phyloP scores from a whole-genome alignment of 2,113 vertebrate species.

The Marmota flaviventris region DNA sequence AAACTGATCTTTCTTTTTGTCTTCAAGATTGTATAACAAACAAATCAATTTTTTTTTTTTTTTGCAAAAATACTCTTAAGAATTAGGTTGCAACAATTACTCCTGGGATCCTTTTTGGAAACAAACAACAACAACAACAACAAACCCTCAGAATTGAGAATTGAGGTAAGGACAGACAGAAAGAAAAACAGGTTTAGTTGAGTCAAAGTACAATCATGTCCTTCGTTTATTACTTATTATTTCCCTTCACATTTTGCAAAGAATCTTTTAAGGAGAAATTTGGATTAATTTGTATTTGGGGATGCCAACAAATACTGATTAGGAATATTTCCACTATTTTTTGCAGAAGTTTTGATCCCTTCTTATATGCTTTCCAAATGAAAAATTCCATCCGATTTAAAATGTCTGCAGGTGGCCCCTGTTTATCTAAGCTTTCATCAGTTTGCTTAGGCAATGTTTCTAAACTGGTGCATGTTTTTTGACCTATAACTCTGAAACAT shows the following conservation, averaged over 20 bases:
- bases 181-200: neutral
- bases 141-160: neutral
- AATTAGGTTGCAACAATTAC: neutral
- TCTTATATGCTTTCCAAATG: neutral
- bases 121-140: neutral
- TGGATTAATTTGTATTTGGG: neutral
- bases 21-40: neutral
- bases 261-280: neutral
- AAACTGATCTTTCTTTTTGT: neutral
- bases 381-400: neutral
- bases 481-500: neutral
- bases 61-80: neutral
- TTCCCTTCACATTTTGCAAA: neutral
- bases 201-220: neutral
- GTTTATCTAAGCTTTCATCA: neutral
- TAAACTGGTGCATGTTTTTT: neutral
- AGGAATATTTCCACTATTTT: neutral
- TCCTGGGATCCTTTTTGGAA: neutral
- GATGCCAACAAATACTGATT: neutral
- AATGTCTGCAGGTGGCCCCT: neutral
- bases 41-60: too few species aligned
- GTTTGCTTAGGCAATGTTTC: neutral
- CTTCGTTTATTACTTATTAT: fast-evolving
- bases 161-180: neutral
- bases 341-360: neutral